Percentiles rank a stretch among this genome's conserved stretches.
Evolutionary conservation across 2,888 invertebrate genomes (phyloP).

Genomic region (Toxonevra muliebris): DNA sequence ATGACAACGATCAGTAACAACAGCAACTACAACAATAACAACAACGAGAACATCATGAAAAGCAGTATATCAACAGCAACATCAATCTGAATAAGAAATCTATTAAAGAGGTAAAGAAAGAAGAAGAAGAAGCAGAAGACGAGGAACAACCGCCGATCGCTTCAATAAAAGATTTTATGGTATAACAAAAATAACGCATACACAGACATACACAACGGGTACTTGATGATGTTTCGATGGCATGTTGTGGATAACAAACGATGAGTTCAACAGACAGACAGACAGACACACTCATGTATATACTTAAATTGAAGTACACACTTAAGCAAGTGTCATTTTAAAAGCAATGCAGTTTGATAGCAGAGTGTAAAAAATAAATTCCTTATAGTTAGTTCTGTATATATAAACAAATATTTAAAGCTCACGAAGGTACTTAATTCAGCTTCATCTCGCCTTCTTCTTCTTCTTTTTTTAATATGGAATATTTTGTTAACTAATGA

Average conservation of each 20-base stretch:
- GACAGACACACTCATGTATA: background rate
- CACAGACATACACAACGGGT: background rate
- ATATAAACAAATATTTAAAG: too few species aligned
- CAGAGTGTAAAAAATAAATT: too few species aligned
- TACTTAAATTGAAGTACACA: too few species aligned
- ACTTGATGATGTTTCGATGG: background rate
- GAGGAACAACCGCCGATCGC: background rate
- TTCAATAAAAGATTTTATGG: background rate
- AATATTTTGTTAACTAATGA: too few species aligned
- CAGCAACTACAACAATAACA: conserved; percentile 6
- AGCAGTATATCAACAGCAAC: background rate
- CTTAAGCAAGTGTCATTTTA: too few species aligned
- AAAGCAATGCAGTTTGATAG: too few species aligned
- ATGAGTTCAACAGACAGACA: background rate
- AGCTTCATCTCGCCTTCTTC: too few species aligned
- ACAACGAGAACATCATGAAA: background rate
- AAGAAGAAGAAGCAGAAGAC: background rate
- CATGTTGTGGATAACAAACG: background rate
- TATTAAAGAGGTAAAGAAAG: too few species aligned
- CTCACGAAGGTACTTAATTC: too few species aligned
- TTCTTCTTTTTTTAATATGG: too few species aligned
- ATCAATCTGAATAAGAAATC: too few species aligned
- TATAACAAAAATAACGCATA: background rate
- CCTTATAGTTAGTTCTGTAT: too few species aligned
- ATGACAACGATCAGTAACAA: conserved; percentile 1